These are phyloP conservation scores for Tuberolachnus salignus DNA, from an alignment of 2,888 invertebrate species.

Conservation along the genomic window DNA sequence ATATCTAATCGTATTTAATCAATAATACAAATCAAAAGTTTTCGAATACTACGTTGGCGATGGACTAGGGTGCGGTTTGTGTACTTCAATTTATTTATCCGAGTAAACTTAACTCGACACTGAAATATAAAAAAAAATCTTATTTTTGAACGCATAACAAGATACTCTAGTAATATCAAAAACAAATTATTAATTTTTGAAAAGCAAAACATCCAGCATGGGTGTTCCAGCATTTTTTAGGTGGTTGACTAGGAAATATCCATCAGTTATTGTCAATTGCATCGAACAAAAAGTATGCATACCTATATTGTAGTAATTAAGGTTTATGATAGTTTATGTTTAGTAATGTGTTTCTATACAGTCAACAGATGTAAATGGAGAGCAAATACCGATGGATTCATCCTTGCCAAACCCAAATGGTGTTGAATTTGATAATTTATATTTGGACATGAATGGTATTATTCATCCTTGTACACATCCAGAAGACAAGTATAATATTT, in stretches of 20 bases:
- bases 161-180: background rate
- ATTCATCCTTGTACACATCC: slow-evolving; percentile 99
- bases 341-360: slow-evolving; percentile 17
- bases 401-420: slow-evolving; percentile 93
- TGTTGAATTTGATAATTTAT: slow-evolving; percentile 96
- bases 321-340: background rate
- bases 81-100: background rate
- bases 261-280: slow-evolving; percentile 67
- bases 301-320: background rate
- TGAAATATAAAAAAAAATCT: no score
- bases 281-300: slow-evolving; percentile 55
- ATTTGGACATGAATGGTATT: slow-evolving; percentile 99
- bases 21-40: no score
- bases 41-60: no score
- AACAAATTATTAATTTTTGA: slow-evolving; percentile 3
- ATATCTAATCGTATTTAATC: no score
- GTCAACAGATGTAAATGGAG: slow-evolving; percentile 52
- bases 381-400: slow-evolving; percentile 70
- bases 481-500: slow-evolving; percentile 45
- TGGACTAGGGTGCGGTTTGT: background rate
- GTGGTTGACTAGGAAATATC: slow-evolving; percentile 96
- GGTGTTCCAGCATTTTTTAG: slow-evolving; percentile 98
- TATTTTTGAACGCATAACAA: no score
- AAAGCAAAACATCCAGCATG: slow-evolving; percentile 67
- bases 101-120: background rate